Base-by-base conservation (phyloP, 2,113 vertebrate species). In the Zapornia atra region DNA sequence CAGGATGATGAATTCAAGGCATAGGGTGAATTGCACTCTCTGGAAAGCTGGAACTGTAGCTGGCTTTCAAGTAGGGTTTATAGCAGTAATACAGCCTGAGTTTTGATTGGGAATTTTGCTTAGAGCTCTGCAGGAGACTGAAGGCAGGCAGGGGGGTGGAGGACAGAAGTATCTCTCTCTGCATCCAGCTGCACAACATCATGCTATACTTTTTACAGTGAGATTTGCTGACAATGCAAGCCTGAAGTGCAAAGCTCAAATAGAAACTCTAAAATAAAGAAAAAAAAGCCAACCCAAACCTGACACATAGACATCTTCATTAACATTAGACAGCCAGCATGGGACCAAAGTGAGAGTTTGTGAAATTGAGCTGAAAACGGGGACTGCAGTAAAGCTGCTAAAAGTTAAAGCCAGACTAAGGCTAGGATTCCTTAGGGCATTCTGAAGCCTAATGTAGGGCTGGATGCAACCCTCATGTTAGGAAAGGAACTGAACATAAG, bases 151-250 rank as follows among this genome's bases (percentile, higher is more conserved):
- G 48, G 11, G n/a, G 13, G 10, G 28, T 40, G 28, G 42, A 59
- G 6, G 22, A 72, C 26, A 71, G 15, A 84, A 86, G 48, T 46
- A 59, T 68, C 34, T 75, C 59, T 33, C 11, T 65, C 34, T 82
- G 33, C 12, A 92, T 38, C 24, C 69, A 84, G 69, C 65, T 92
- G 86, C 69, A 92, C 29, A 40, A 19, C 57, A 91, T 79, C 77
- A 84, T 71, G 21, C 57, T 76, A 31, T 89, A 76, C n/a, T 44
- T 93, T 94, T 87, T 82, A 87, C 28, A 7, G 56, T 60, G 61
- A 83, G 29, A 56, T 94, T 88, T 75, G 65, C 60, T 95, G 81
- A 91, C 69, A 89, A 89, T 38, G 10, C 29, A 91, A 84, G 59
- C 38, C 26, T 88, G 48, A 71, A 75, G 33, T 51, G 46, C 60